Evolutionary conservation across 2,797 vertebrate genomes (phyloP).

Genomic region (Sebastolobus alascanus): DNA sequence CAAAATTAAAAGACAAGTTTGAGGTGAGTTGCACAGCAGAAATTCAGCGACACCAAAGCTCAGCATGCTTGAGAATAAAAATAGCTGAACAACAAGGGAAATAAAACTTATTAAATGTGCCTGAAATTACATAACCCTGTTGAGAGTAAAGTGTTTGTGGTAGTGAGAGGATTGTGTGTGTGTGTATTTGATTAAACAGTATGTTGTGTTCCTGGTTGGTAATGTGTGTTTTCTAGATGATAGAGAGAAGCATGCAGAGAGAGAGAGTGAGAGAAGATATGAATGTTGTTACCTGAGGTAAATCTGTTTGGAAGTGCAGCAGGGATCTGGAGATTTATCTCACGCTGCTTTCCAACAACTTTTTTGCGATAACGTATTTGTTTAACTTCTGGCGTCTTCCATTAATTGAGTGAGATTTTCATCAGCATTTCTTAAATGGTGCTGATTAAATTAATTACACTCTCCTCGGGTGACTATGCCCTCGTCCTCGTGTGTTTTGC

Average conservation of each 20-base stretch:
- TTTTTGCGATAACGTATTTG: slow-evolving; percentile 2
- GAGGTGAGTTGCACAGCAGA: neutral
- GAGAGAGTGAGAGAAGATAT: neutral
- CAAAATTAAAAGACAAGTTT: neutral
- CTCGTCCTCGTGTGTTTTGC: neutral
- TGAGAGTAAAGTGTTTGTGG: neutral
- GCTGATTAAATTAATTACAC: slow-evolving; percentile 53
- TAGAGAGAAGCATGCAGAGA: neutral
- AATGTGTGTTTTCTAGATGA: slow-evolving; percentile 8
- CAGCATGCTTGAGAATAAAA: neutral
- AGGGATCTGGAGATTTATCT: slow-evolving; percentile 16
- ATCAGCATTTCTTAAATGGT: slow-evolving; percentile 23
- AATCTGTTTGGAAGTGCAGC: neutral
- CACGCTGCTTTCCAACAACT: slow-evolving; percentile 1
- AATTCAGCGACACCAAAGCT: neutral
- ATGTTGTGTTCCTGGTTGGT: neutral
- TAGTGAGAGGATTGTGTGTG: neutral
- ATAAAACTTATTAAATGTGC: neutral
- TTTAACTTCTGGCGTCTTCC: slow-evolving; percentile 9
- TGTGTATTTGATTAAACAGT: neutral
- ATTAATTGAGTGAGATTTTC: slow-evolving; percentile 47
- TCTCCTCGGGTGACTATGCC: neutral
- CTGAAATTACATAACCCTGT: neutral
- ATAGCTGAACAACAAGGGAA: neutral
- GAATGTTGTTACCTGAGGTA: slow-evolving; percentile 16